phyloP scores from a whole-genome alignment of 2,888 invertebrate species.

The Rhingia rostrata region DNA sequence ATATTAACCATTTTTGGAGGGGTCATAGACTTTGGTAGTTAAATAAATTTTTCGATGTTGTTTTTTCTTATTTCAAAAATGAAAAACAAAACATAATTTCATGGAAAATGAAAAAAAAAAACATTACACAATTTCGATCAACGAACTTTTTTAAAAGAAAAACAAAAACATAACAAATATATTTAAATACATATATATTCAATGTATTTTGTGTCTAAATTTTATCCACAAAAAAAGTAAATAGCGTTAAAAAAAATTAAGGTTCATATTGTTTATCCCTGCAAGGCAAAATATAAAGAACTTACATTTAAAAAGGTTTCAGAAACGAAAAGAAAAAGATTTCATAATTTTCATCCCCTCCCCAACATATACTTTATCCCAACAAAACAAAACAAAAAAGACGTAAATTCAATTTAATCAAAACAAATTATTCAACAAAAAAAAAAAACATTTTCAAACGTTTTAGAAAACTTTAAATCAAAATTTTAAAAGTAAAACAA shows the following conservation, averaged over 20 bases:
- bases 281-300: slow-evolving; percentile 65
- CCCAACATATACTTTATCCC: slow-evolving; percentile 51
- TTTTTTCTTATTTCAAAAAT: slow-evolving; percentile 66
- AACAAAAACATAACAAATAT: slow-evolving; percentile 75
- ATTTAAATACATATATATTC: slow-evolving; percentile 74
- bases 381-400: slow-evolving; percentile 12
- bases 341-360: slow-evolving; percentile 56
- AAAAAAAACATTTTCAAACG: slow-evolving; percentile 60
- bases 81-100: slow-evolving; percentile 41
- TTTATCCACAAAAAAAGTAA: slow-evolving; percentile 64
- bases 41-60: slow-evolving; percentile 76
- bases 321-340: slow-evolving; percentile 72
- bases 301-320: slow-evolving; percentile 66
- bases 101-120: slow-evolving; percentile 35
- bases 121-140: slow-evolving; percentile 70
- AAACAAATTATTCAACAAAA: slow-evolving; percentile 41
- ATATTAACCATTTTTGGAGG: slow-evolving; percentile 79
- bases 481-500: slow-evolving; percentile 75
- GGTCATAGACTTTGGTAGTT: slow-evolving; percentile 81
- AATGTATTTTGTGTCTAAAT: slow-evolving; percentile 77
- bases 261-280: slow-evolving; percentile 58
- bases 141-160: slow-evolving; percentile 69
- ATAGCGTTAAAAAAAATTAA: slow-evolving; percentile 50
- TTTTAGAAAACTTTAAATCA: slow-evolving; percentile 77
- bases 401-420: slow-evolving; percentile 44